Evolutionary conservation across 1,140 invertebrate species (phyloP), one percentile per base, ranked within the genome.

Genomic region (Caenorhabditis briggsae): DNA sequence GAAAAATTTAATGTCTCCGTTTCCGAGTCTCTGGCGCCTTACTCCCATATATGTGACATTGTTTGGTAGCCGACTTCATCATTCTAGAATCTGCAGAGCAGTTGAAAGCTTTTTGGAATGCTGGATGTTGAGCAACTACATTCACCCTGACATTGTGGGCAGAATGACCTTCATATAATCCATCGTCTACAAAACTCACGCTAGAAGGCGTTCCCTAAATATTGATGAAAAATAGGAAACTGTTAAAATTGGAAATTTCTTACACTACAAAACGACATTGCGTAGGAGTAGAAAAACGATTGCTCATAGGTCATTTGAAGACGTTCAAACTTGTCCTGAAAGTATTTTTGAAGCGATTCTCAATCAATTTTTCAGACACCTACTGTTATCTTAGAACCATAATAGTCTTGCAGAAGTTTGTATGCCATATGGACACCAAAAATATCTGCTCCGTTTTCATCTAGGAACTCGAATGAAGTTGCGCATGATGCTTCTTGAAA

Each of bases 251-350:
- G n/a, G n/a, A n/a, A n/a, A n/a, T 23, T n/a, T 3, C 46, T 50
- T 50, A 78, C 70, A 23, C 14, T 23, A 50, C 70, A 78, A 25
- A 78, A 53, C 7, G n/a, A 3, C 1, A 50, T 11, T 18, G 70
- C 70, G 23, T 8, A 53, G n/a, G 70, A n/a, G 23, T 78, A 78
- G 70, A 78, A 78, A 78, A 78, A 78, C 70, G 53, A n/a, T 9
- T 78, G 70, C 14, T 78, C 70, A 8, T 78, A 5, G 5, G 70
- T 78, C n/a, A 78, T 50, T 16, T 78, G 8, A 5, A 78, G 46
- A 11, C 70, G 46, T 2, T 78, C 46, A 12, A 50, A 50, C 0
- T 12, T 78, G 2, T 50, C n/a, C 43, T 78, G 33, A 78, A 78
- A 46, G 23, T 25, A 8, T 0, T 11, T 2, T 18, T n/a, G 2